phyloP scores from a whole-genome alignment of 2,113 vertebrate species.

The Tragelaphus imberbis region DNA sequence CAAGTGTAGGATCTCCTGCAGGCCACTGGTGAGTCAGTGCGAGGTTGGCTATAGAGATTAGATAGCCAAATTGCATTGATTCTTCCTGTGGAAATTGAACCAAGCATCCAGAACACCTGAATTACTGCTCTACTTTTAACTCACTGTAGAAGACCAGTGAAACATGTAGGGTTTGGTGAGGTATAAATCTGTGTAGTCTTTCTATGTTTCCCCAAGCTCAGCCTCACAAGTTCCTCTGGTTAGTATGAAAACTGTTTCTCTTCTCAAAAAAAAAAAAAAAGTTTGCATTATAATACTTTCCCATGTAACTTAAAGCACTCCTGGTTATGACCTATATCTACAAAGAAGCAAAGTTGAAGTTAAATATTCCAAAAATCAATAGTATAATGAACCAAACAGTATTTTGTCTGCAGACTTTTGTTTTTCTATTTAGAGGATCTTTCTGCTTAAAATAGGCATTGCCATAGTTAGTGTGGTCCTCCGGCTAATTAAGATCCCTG shows the following conservation, averaged over 20 bases:
- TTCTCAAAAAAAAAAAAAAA: not conserved
- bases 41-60: not conserved
- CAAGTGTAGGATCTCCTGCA: not conserved
- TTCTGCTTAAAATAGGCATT: conserved; percentile 30
- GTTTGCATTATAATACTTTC: not conserved
- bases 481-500: conserved; percentile 34
- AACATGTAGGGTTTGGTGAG: not conserved
- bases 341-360: not conserved
- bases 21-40: not conserved
- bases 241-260: not conserved
- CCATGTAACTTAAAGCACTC: not conserved
- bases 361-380: conserved; percentile 3
- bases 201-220: not conserved
- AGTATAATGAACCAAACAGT: not conserved
- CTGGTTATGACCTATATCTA: not conserved
- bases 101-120: not conserved
- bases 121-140: not conserved
- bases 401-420: conserved; percentile 1
- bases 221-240: not conserved
- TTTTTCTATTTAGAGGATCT: not conserved
- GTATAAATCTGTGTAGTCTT: not conserved
- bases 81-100: not conserved
- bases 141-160: not conserved
- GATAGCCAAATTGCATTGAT: not conserved
- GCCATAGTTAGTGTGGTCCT: not conserved